Evolutionary conservation across 1,140 invertebrate genomes (phyloP).

Genomic region (Penaeus indicus): DNA sequence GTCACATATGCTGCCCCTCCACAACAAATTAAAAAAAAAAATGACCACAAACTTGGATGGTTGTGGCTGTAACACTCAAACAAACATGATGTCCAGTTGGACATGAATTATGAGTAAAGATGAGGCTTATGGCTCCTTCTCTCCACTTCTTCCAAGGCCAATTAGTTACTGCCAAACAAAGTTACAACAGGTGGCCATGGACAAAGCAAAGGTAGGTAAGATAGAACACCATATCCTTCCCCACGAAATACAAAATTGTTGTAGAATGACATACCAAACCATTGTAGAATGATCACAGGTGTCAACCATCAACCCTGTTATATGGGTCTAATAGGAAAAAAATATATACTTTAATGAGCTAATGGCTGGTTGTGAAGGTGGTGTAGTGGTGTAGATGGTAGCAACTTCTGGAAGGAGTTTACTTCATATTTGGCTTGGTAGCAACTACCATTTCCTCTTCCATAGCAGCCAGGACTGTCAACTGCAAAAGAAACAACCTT

Average conservation of each 20-base stretch:
- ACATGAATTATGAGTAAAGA: slow-evolving; percentile 22
- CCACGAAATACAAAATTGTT: not conserved
- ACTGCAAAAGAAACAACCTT: slow-evolving; percentile 72
- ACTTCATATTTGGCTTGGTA: slow-evolving; percentile 85
- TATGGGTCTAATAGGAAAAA: slow-evolving; percentile 58
- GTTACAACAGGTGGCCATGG: slow-evolving; percentile 12
- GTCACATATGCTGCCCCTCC: slow-evolving; percentile 39
- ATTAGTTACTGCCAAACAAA: slow-evolving; percentile 22
- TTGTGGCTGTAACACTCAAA: slow-evolving; percentile 29
- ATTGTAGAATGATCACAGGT: slow-evolving; percentile 48
- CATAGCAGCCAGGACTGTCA: slow-evolving; percentile 91
- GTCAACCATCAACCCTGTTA: slow-evolving; percentile 47
- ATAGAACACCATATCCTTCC: too few relatives aligned
- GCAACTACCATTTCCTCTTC: slow-evolving; percentile 94
- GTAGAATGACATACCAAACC: not conserved
- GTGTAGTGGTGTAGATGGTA: slow-evolving; percentile 68
- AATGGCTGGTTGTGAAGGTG: slow-evolving; percentile 59
- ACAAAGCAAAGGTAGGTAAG: too few relatives aligned
- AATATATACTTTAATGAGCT: slow-evolving; percentile 54
- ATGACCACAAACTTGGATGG: slow-evolving; percentile 31
- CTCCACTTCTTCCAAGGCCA: slow-evolving; percentile 25
- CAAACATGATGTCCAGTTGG: slow-evolving; percentile 26
- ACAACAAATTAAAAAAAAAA: slow-evolving; percentile 2
- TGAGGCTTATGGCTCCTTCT: slow-evolving; percentile 37
- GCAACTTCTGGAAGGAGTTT: slow-evolving; percentile 44